Evolutionary conservation across 2,888 invertebrate genomes (phyloP), one percentile per base, ranked within the genome.

Genomic region (Gonocerus acuteangulatus): DNA sequence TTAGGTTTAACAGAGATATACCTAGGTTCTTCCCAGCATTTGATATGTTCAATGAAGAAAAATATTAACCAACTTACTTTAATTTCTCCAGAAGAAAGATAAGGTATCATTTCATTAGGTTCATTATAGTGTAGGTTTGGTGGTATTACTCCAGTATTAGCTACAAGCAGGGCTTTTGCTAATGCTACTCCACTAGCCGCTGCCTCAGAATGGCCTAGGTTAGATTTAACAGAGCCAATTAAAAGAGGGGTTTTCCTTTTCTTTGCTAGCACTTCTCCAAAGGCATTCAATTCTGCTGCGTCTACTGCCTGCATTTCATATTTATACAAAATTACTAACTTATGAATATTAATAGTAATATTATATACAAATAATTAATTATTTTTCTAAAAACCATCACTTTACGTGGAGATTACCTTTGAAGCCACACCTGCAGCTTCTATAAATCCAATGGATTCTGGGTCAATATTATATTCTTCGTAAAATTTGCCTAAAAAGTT

Each of bases 171-270:
- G 2, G 66, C 75, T 71, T 80, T 80, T n/a, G 75, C 75, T 36
- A 79, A 67, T 6, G 76, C 72, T 47, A 76, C 75, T 19, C 79
- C 68, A 34, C 76, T 69, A 6, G 72, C 68, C 34, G 71, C 69
- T 13, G 80, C 79, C 68, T 82, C 81, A 3, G 79, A 74, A 67
- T 82, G 82, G 2, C 82, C 82, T 76, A 81, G 78, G 71, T 81
- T 82, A 39, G 79, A 78, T 68, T 82, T 82, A 49, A 80, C 78
- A 1, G 80, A 79, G 13, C 81, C 81, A 64, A 82, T 76, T 9
- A 78, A 71, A 15, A 82, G 72, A 7, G 80, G 79, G 39, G 78
- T 77, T 0, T 79, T 78, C 23, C 78, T 60, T 9, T 49, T 47
- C 69, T 64, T 72, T 78, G 23, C 75, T 67, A 66, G 72, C 72